Conservation (phyloP, 2,888 invertebrate genomes). For the Perizoma flavofasciatum region DNA sequence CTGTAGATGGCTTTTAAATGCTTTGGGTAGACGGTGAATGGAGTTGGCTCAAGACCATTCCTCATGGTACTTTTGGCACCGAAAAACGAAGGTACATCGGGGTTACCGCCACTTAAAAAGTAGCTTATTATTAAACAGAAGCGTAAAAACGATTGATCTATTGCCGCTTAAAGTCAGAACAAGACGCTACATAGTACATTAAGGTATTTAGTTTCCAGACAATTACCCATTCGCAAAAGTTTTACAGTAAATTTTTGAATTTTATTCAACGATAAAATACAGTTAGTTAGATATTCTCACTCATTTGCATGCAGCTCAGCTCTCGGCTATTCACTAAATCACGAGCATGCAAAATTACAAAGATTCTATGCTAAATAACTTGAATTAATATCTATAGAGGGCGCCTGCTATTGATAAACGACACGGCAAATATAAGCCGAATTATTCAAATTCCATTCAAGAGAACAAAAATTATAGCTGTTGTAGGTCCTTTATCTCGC, state of each 20-base stretch:
- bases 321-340: constrained; percentile 48
- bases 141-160: constrained; percentile 4
- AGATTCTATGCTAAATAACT: constrained; percentile 55
- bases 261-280: constrained; percentile 35
- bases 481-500: constrained; percentile 70
- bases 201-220: constrained; percentile 31
- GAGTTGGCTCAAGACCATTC: no score
- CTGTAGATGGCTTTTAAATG: no score
- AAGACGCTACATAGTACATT: constrained; percentile 17
- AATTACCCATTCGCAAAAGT: constrained; percentile 36
- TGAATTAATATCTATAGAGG: constrained; percentile 53
- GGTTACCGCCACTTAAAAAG: no score
- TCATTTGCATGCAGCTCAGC: constrained; percentile 45
- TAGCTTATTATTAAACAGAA: no score
- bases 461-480: constrained; percentile 70
- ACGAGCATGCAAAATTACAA: constrained; percentile 54
- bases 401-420: constrained; percentile 55
- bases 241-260: constrained; percentile 30
- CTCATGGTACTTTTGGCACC: no score
- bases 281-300: constrained; percentile 38
- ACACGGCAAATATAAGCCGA: constrained; percentile 65
- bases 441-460: constrained; percentile 71
- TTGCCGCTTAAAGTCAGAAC: constrained; percentile 21
- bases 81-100: no score
- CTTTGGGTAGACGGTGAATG: no score